Evolutionary conservation across 1,140 invertebrate genomes (phyloP), one percentile per base, ranked within the genome.

Genomic region (Fragariocoptes setiger): DNA sequence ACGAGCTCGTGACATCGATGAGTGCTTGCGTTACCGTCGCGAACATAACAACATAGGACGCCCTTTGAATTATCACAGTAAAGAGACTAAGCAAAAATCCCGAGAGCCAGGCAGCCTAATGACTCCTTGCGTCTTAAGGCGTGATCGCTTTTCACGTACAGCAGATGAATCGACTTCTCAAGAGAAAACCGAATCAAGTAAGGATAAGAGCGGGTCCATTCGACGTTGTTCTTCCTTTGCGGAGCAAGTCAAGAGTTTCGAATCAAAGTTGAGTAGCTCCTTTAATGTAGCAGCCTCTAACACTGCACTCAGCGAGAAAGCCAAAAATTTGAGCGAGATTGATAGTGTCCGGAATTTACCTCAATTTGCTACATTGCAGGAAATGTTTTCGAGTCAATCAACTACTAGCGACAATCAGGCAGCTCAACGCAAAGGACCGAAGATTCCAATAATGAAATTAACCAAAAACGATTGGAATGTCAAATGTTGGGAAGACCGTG

Each of bases 401-500:
- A 37, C 21, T 39, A 19, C 19, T 39, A 35, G n/a, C 42, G 38
- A 14, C 21, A 40, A 31, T 15, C 21, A n/a, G 13, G 42, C 16
- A 39, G 37, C 37, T 39, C 43, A 18, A 21, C 17, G 8, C 21
- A 45, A 21, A 31, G 20, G 40, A n/a, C 19, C 3, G 36, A 46
- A 40, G 40, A 21, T 39, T 13, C 40, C 8, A 35, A 35, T 35
- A 8, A 19, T 16, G 48, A 79, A 78, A 62, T 76, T 86, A 41
- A 75, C 82, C 51, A 72, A 72, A 46, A 74, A 68, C 35, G 80
- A 88, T 58, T 88, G 80, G 80, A 82, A 85, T 57, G 69, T 85
- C 3, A 72, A 74, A 54, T 64, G 74, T 51, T 43, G 46, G 51
- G 74, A 78, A 49, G 82, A 85, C 8, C 25, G 25, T 31, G 8